A percentile compares a stretch with the other conserved stretches of the same genome.
Evolutionary conservation across 2,113 vertebrate species (phyloP).

Genomic region (Prinia subflava): DNA sequence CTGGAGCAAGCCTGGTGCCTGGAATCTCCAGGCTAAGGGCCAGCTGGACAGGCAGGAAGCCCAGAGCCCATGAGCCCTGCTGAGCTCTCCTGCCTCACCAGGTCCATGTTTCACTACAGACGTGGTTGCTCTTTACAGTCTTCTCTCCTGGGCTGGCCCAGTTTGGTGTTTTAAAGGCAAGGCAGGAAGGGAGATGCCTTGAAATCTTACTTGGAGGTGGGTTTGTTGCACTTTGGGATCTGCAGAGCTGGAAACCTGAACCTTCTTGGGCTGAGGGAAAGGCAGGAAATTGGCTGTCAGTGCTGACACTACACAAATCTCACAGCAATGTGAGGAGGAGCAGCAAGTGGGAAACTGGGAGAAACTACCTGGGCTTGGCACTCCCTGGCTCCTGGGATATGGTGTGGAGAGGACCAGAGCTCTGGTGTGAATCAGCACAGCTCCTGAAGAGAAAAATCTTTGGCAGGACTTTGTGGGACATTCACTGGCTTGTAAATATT

Average conservation of each 20-base stretch:
- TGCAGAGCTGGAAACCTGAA: neutral
- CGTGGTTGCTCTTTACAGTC: neutral
- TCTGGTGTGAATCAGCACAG: neutral
- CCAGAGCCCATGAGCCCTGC: neutral
- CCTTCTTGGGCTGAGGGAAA: neutral
- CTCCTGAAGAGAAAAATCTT: neutral
- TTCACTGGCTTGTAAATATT: slow-evolving; percentile 18
- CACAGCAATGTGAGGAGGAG: rapidly evolving
- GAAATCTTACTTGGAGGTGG: neutral
- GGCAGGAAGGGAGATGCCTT: neutral
- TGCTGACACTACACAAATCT: neutral
- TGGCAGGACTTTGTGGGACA: neutral
- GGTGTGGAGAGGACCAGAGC: neutral
- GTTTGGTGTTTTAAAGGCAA: neutral
- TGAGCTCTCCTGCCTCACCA: neutral
- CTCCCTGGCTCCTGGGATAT: neutral
- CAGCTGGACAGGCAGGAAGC: neutral
- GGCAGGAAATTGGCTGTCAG: slow-evolving; percentile 1
- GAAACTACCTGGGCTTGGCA: neutral
- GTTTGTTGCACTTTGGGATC: neutral
- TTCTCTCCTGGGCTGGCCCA: neutral
- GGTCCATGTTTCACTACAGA: neutral
- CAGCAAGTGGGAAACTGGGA: neutral
- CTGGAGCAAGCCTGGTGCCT: neutral
- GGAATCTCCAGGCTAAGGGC: neutral